Base-by-base conservation (phyloP, 2,113 vertebrate species). In the Calidris pygmaea region DNA sequence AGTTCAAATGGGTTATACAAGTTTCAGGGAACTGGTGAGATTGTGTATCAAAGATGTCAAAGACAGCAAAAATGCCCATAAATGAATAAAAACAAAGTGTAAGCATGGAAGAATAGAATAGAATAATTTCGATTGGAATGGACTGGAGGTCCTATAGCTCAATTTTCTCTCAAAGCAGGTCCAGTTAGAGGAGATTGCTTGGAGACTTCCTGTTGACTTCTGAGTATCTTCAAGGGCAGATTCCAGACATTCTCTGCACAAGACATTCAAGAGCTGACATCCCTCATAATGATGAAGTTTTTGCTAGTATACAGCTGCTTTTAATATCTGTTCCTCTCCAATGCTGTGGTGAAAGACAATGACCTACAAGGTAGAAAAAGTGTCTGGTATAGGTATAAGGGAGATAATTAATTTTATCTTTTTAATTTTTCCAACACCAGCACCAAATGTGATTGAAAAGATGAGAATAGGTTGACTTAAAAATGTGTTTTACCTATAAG, bases 61-160 rank as follows among this genome's bases (percentile, higher is more conserved):
- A 45, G 17, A 32, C 26, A 59, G 7, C 3, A 74, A 59, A 77
- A 74, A 48, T 27, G 2, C 1, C 20, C 5, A 10, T 9, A 37
- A 29, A 27, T 29, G 70, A 59, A 59, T 29, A 52, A 80, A 48
- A 9, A 1, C 5, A 55, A 75, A 68, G 4, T n/a, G 6, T 20
- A 37, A n/a, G 1, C 9, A 6, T 8, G 11, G 9, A 60, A 66
- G 1, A 1, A 35, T 11, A 15, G 1, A 1, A 35, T 8, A 15
- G 8, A 48, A 18, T 34, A 37, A 12, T 74, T 77, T 47, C 12
- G 4, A 45, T 18, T 55, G 8, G 7, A 83, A 52, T 9, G 6
- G 0, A 10, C 7, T 39, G 14, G 8, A 60, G 8, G 14, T n/a
- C 8, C 13, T 53, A 12, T 30, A 89, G 6, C 5, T 39, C 24